Base-by-base conservation (phyloP, 2,113 vertebrate species). In the Anoplopoma fimbria region DNA sequence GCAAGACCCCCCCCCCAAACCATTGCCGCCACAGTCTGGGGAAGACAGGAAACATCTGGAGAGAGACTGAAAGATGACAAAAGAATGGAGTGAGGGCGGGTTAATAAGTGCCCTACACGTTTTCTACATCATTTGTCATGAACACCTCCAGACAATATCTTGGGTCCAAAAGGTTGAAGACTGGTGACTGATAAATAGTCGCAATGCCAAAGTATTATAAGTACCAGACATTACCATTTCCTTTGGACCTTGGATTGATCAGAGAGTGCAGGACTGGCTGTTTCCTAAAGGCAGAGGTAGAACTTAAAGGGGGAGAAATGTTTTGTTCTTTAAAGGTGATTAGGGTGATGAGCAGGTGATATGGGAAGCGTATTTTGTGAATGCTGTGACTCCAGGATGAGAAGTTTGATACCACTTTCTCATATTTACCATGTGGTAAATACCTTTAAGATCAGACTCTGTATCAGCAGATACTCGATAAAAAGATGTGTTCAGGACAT, bases 1-100 rank as follows among this genome's bases (percentile, higher is more conserved):
- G 65, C 63, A 79, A 74, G 34, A 19, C 5, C 23, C 19, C 14
- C 9, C 61, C 27, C 29, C 21, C 10, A 60, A 40, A 75, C 25
- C 57, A 64, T 64, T 3, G 34, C 70, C 2, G 33, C 51, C 69
- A 34, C 29, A 77, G 57, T 85, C 78, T 79, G 60, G 77, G 83
- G 25, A 21, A 67, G 93, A 96, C 86, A 87, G 85, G 88, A 94
- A 94, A 93, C 95, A 96, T 95, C 95, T 96, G 95, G 84, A 78
- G 45, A 31, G 31, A 67, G n/a, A 84, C 47, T 0, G 5, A 61
- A 33, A 57, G 71, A 36, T 53, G 69, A 70, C 36, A 70, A 42
- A 69, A 55, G 38, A 33, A 27, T 53, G 72, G 53, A 80, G 45
- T 12, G 7, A 53, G 63, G 25, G 34, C 38, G 53, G 68, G 75